Percentiles rank a stretch among this genome's conserved stretches.
Conservation (phyloP, 2,113 vertebrate species). For the Cephalophus harveyi region DNA sequence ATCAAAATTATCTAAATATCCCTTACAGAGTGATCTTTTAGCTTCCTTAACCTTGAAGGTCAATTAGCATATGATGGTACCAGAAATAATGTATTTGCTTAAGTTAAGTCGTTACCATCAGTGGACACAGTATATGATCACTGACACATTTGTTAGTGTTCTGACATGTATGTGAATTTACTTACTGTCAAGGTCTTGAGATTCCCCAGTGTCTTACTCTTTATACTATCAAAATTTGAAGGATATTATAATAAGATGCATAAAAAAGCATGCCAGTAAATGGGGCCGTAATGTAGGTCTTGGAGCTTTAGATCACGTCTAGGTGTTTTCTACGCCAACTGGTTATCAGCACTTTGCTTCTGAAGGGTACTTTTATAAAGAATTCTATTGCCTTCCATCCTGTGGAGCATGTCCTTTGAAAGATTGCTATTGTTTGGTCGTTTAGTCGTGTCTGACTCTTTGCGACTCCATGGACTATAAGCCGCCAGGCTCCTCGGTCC, state of each 20-base stretch:
- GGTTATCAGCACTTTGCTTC: neutral
- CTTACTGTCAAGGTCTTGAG: neutral
- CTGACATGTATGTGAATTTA: neutral
- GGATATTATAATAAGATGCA: neutral
- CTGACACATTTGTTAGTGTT: neutral
- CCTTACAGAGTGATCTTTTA: neutral
- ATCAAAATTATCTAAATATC: conserved; percentile 8
- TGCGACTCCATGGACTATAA: neutral
- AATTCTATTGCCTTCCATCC: neutral
- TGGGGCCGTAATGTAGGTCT: neutral
- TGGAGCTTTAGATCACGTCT: neutral
- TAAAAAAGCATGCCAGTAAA: neutral
- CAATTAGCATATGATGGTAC: neutral
- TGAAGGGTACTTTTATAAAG: neutral
- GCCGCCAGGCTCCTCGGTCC: neutral
- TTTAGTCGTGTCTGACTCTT: neutral
- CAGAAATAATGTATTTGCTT: conserved; percentile 22
- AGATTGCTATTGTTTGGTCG: neutral
- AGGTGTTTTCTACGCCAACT: neutral
- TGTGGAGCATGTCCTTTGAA: neutral
- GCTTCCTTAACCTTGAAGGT: conserved; percentile 12
- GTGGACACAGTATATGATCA: neutral
- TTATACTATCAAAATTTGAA: neutral
- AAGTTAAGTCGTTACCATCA: neutral
- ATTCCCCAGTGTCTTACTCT: neutral